Evolutionary conservation across 2,113 vertebrate genomes (phyloP).

Genomic region (Pungitius pungitius): DNA sequence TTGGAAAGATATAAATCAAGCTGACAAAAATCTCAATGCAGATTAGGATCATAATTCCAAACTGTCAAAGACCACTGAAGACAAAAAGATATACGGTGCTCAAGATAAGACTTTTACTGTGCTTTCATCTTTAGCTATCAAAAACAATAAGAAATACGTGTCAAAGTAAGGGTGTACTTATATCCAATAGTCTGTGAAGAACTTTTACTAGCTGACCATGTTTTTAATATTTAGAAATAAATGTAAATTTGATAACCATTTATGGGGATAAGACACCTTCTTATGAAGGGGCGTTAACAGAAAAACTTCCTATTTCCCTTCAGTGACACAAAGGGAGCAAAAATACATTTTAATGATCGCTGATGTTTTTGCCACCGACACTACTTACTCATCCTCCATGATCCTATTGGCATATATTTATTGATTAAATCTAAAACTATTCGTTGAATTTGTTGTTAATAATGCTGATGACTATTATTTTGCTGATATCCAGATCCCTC

Average conservation of each 20-base stretch:
- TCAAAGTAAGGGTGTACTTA: neutral
- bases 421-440: no score
- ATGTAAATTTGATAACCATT: neutral
- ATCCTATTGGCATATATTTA: neutral
- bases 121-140: neutral
- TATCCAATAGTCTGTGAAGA: neutral
- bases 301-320: neutral
- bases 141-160: neutral
- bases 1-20: slow-evolving; percentile 4
- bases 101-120: slow-evolving; percentile 1
- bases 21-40: slow-evolving; percentile 12
- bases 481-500: neutral
- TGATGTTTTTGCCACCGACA: neutral
- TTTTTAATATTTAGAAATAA: neutral
- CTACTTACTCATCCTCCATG: neutral
- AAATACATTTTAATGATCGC: neutral
- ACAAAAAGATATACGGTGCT: neutral
- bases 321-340: neutral
- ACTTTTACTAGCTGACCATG: neutral
- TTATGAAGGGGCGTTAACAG: neutral
- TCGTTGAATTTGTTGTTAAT: no score
- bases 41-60: slow-evolving; percentile 36
- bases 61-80: slow-evolving; percentile 10
- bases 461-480: neutral
- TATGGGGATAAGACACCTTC: neutral